A percentile compares a stretch with the other conserved stretches of the same genome.
Evolutionary conservation across 2,888 invertebrate genomes (phyloP).

Genomic region (Diplolepis rosae): DNA sequence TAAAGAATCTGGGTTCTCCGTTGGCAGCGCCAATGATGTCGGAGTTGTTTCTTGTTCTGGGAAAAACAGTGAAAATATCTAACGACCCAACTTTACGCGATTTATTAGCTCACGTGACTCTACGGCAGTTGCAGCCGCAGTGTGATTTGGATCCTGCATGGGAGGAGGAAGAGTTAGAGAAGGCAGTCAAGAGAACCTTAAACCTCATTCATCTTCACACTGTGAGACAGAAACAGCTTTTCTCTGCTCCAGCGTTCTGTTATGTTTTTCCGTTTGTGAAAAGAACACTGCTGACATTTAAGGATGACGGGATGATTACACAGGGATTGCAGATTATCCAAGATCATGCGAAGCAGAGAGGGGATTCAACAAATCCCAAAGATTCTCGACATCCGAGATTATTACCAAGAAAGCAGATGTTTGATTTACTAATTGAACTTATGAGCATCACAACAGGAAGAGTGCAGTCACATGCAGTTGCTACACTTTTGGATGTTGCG

Average conservation of each 20-base stretch:
- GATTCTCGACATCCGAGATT: slow-evolving; percentile 83
- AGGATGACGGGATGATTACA: slow-evolving; percentile 77
- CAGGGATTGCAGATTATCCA: slow-evolving; percentile 81
- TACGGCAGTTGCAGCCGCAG: slow-evolving; percentile 83
- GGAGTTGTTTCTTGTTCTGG: slow-evolving; percentile 78
- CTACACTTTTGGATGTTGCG: slow-evolving; percentile 88
- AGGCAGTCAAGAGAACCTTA: slow-evolving; percentile 80
- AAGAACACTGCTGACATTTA: slow-evolving; percentile 76
- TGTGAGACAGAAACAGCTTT: slow-evolving; percentile 72
- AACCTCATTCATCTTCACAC: slow-evolving; percentile 76
- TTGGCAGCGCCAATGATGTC: slow-evolving; percentile 83
- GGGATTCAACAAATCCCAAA: slow-evolving; percentile 70
- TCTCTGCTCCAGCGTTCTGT: slow-evolving; percentile 86
- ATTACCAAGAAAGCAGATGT: slow-evolving; percentile 88
- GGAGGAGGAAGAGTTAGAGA: slow-evolving; percentile 81
- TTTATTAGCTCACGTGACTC: slow-evolving; percentile 82
- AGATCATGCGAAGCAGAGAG: slow-evolving; percentile 82
- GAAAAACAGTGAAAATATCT: slow-evolving; percentile 76
- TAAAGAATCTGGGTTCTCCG: slow-evolving; percentile 83
- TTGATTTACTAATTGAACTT: slow-evolving; percentile 85
- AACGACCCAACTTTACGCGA: slow-evolving; percentile 75
- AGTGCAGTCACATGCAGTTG: slow-evolving; percentile 85
- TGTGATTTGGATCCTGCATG: slow-evolving; percentile 87
- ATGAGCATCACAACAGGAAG: slow-evolving; percentile 82
- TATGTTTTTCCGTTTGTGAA: slow-evolving; percentile 88